Conservation (phyloP, 2,797 vertebrate genomes). For the Hafferia zeledoni region DNA sequence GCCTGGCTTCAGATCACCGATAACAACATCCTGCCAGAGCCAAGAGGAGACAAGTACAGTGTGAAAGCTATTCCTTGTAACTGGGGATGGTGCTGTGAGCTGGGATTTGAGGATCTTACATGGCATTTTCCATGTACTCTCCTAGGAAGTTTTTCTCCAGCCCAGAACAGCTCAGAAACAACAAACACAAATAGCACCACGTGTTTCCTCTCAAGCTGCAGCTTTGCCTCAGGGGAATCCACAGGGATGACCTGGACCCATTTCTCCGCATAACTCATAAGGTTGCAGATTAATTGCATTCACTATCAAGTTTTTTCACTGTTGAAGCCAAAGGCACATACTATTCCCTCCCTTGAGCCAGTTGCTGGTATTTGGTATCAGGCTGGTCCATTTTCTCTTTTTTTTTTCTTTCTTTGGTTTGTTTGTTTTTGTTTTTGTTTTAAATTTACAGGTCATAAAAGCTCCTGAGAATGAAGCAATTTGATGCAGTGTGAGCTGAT, state of each 20-base stretch:
- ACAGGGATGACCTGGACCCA: background rate
- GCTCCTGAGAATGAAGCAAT: background rate
- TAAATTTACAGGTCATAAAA: background rate
- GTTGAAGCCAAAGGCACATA: background rate
- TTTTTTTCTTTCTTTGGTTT: background rate
- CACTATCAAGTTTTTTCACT: background rate
- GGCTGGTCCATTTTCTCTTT: background rate
- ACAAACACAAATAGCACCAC: slow-evolving; percentile 3
- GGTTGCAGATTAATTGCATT: background rate
- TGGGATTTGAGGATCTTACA: background rate
- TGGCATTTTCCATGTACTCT: background rate
- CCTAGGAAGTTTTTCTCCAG: background rate
- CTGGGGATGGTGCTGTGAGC: background rate
- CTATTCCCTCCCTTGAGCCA: background rate
- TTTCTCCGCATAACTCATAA: slow-evolving; percentile 9
- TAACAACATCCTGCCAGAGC: slow-evolving; percentile 84
- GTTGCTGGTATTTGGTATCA: background rate
- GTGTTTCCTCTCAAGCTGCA: slow-evolving; percentile 3
- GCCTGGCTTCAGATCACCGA: slow-evolving; percentile 85
- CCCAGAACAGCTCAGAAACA: background rate
- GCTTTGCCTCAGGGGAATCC: background rate
- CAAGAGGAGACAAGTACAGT: background rate
- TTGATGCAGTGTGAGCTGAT: background rate
- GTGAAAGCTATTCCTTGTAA: background rate
- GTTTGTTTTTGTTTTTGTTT: background rate